phyloP scores from a whole-genome alignment of 2,888 invertebrate genomes.

The Oxytorus armatus region DNA sequence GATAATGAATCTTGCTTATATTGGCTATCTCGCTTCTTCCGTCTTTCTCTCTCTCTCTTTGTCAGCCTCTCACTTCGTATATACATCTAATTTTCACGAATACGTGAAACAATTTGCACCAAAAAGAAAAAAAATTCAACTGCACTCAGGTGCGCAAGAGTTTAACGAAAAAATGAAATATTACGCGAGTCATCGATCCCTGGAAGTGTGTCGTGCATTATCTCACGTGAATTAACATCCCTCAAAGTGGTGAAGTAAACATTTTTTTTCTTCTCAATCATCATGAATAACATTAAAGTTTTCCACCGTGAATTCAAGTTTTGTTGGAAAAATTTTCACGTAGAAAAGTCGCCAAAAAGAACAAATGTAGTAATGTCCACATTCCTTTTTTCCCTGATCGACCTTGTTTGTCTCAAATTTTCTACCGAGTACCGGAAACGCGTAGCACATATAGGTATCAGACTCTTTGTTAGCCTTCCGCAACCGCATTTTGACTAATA shows the following conservation, averaged over 20 bases:
- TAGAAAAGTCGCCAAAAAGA: background rate
- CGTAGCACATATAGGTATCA: background rate
- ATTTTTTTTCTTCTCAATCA: slow-evolving; percentile 10
- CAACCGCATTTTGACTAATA: slow-evolving; percentile 34
- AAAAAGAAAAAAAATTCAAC: slow-evolving; percentile 9
- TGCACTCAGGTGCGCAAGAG: background rate
- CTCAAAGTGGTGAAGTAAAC: slow-evolving; percentile 4
- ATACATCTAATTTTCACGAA: slow-evolving; percentile 22
- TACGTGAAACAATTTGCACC: slow-evolving; percentile 45
- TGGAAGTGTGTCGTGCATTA: slow-evolving; percentile 43
- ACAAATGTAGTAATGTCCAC: no score
- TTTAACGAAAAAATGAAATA: slow-evolving; percentile 52
- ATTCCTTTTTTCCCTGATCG: no score
- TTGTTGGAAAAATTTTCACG: background rate
- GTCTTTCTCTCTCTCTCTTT: background rate
- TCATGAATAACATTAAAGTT: slow-evolving; percentile 30
- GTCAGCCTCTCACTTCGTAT: slow-evolving; percentile 5
- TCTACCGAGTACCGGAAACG: background rate
- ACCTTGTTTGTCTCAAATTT: background rate
- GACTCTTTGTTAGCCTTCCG: background rate
- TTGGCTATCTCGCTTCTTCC: background rate
- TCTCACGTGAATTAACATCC: slow-evolving; percentile 24
- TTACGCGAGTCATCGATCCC: slow-evolving; percentile 63
- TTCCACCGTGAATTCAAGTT: slow-evolving; percentile 21
- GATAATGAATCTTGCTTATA: no score